Evolutionary conservation across 92 coral and sea anemone species (phyloP).

Genomic region (Palythoa caribaeorum): DNA sequence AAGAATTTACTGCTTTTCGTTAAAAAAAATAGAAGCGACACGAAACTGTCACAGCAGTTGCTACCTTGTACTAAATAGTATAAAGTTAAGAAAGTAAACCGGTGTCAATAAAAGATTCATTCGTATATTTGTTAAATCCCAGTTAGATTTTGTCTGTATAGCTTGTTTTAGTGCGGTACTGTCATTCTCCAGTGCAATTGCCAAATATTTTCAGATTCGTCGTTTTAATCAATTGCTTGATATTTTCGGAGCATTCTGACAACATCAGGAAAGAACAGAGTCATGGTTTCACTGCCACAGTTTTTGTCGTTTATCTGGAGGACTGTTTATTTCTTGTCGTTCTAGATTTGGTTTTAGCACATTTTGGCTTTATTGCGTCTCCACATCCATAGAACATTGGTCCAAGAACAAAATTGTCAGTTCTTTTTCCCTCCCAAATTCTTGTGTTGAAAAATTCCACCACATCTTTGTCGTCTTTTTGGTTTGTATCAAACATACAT

Average conservation of each 20-base stretch:
- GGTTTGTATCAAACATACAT: slow-evolving; percentile 50
- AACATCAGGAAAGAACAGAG: slow-evolving; percentile 52
- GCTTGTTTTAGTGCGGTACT: slow-evolving; percentile 62
- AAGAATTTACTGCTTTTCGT: too few relatives aligned
- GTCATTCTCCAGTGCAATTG: slow-evolving; percentile 5
- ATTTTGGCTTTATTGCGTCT: slow-evolving; percentile 48
- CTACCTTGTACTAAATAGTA: too few relatives aligned
- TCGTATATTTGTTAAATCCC: too few relatives aligned
- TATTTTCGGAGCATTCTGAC: slow-evolving; percentile 24
- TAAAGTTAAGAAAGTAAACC: too few relatives aligned
- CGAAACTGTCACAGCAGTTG: too few relatives aligned
- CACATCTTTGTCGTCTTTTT: slow-evolving; percentile 52
- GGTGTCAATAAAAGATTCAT: too few relatives aligned
- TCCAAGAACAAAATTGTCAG: slow-evolving; percentile 67
- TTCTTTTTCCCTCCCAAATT: slow-evolving; percentile 59
- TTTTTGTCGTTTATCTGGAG: slow-evolving; percentile 60
- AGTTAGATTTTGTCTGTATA: background rate
- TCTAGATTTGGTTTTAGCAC: slow-evolving; percentile 58
- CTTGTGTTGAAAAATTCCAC: slow-evolving; percentile 58
- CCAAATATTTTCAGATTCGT: slow-evolving; percentile 35
- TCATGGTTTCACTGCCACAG: slow-evolving; percentile 64
- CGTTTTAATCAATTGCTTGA: slow-evolving; percentile 51
- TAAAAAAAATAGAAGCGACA: too few relatives aligned
- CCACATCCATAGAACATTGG: slow-evolving; percentile 68
- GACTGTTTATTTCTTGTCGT: slow-evolving; percentile 60